Conservation (phyloP, 1,140 invertebrate genomes). For the Mercenaria mercenaria region DNA sequence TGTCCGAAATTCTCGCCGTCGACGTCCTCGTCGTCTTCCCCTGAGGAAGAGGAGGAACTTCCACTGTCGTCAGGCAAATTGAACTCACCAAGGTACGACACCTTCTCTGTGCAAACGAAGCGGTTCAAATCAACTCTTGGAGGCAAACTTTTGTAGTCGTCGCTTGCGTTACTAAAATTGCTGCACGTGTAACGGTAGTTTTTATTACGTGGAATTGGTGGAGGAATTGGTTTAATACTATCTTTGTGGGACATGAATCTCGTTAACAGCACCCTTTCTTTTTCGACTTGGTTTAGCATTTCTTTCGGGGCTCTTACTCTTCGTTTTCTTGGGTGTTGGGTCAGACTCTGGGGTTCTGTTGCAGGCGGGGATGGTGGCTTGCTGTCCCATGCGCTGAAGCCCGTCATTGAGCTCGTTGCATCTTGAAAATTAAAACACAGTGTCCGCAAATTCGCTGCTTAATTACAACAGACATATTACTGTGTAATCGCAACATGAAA, state of each 20-base stretch:
- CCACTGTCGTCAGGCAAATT: conserved; percentile 30
- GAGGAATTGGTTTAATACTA: background rate
- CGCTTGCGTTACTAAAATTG: conserved; percentile 39
- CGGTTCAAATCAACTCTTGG: background rate
- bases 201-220: conserved; percentile 9
- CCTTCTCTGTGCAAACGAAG: conserved; percentile 50
- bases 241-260: background rate
- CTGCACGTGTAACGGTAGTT: conserved; percentile 23
- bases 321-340: background rate
- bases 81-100: conserved; percentile 49
- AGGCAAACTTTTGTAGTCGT: conserved; percentile 13
- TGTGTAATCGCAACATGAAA: too few relatives aligned
- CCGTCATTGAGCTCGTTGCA: too few relatives aligned
- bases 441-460: too few relatives aligned
- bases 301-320: background rate
- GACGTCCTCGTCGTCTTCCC: background rate
- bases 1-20: conserved; percentile 24
- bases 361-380: background rate
- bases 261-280: background rate
- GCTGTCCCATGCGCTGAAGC: too few relatives aligned
- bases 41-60: background rate
- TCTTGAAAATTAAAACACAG: too few relatives aligned
- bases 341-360: background rate
- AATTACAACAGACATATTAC: too few relatives aligned
- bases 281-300: background rate